These are phyloP conservation scores for Gymnocephalus cernua DNA, from an alignment of 2,113 vertebrate genomes.

Conservation along the genomic window DNA sequence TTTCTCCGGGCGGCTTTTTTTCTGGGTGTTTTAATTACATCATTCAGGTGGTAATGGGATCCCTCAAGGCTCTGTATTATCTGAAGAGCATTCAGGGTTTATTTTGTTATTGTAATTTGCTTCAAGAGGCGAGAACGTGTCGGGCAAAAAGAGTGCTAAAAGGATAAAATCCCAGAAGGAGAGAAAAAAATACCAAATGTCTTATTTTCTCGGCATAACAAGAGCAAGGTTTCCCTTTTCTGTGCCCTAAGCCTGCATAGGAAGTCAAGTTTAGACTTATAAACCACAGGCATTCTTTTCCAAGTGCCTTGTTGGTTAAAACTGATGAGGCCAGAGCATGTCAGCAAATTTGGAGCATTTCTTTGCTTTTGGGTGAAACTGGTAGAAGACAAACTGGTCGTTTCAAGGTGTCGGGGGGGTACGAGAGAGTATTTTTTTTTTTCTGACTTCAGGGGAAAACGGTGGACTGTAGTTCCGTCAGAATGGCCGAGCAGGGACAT, in stretches of 20 bases:
- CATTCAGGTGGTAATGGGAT: slow-evolving; percentile 21
- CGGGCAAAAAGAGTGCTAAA: background rate
- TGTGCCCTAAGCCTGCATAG: slow-evolving; percentile 39
- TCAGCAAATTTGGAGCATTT: slow-evolving; percentile 31
- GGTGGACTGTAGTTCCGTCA: background rate
- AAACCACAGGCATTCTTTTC: slow-evolving; percentile 66
- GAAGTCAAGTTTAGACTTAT: slow-evolving; percentile 68
- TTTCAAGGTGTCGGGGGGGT: background rate
- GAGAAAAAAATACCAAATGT: slow-evolving; percentile 38
- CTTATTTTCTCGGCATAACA: slow-evolving; percentile 27
- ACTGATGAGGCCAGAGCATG: slow-evolving; percentile 20
- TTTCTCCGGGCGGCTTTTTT: slow-evolving; percentile 20
- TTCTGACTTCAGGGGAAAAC: slow-evolving; percentile 6
- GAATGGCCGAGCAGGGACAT: slow-evolving; percentile 21
- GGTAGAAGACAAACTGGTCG: background rate
- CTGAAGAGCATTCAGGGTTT: slow-evolving; percentile 1
- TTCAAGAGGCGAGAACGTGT: background rate
- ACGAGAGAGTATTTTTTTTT: slow-evolving; percentile 6
- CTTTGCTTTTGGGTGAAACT: background rate
- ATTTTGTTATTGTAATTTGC: slow-evolving; percentile 14
- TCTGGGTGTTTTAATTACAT: slow-evolving; percentile 31
- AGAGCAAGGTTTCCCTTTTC: slow-evolving; percentile 55
- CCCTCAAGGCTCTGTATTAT: slow-evolving; percentile 5
- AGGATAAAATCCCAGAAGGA: background rate
- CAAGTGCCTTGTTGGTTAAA: slow-evolving; percentile 56